phyloP scores from a whole-genome alignment of 2,888 invertebrate species.

The Synanthedon myopaeformis region DNA sequence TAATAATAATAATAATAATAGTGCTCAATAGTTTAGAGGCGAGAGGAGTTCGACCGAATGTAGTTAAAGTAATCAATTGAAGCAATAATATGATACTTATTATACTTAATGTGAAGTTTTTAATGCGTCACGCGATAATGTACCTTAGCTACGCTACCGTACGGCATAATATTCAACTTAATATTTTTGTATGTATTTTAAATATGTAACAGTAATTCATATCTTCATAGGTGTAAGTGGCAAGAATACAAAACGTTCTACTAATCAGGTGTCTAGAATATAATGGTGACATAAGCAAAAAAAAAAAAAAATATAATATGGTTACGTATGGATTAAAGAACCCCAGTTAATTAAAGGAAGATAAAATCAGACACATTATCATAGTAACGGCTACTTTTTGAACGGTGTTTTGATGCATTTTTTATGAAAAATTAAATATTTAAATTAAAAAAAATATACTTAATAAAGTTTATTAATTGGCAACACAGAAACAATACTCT shows the following conservation, averaged over 20 bases:
- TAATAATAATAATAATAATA: conserved; percentile 48
- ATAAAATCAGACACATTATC: conserved; percentile 51
- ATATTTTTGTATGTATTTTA: conserved; percentile 71
- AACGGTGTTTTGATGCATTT: conserved; percentile 68
- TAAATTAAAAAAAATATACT: conserved; percentile 33
- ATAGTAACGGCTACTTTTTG: conserved; percentile 64
- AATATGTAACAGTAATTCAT: conserved; percentile 62
- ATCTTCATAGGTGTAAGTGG: conserved; percentile 65
- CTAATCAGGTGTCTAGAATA: conserved; percentile 22
- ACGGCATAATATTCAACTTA: conserved; percentile 41
- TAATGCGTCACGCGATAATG: conserved; percentile 18
- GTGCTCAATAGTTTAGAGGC: conserved; percentile 62
- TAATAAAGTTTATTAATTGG: conserved; percentile 63
- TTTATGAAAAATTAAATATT: conserved; percentile 43
- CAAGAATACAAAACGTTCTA: conserved; percentile 53
- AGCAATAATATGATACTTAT: conserved; percentile 44
- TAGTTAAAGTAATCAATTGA: conserved; percentile 37
- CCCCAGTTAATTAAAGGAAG: conserved; percentile 56
- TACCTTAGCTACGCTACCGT: conserved; percentile 31
- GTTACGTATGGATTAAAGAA: conserved; percentile 15
- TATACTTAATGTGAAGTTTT: conserved; percentile 41
- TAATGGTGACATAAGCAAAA: neutral
- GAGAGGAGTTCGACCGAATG: conserved; percentile 16
- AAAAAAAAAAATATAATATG: neutral
- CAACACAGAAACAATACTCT: conserved; percentile 68